Conservation (phyloP, 2,888 invertebrate genomes). For the Drosophila kokeensis region DNA sequence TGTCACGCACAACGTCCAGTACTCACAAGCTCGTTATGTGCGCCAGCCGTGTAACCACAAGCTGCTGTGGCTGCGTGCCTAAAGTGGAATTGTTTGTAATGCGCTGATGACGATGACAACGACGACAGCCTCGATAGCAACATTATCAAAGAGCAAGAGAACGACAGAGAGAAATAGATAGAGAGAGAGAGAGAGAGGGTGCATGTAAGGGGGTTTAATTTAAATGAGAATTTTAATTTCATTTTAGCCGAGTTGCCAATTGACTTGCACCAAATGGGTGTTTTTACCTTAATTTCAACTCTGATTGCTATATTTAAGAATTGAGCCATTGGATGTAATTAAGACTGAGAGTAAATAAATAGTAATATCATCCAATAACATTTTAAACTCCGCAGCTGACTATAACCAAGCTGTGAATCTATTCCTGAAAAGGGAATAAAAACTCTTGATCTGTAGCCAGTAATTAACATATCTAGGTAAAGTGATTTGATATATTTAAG, state of each 20-base stretch:
- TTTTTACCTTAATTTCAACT: background rate
- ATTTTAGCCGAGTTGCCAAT: conserved; percentile 26
- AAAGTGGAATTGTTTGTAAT: conserved; percentile 80
- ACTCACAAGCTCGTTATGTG: conserved; percentile 36
- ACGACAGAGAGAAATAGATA: background rate
- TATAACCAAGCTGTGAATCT: background rate
- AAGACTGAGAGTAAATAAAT: background rate
- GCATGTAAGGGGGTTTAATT: conserved; percentile 58
- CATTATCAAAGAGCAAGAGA: background rate
- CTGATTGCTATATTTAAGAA: background rate
- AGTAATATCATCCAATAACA: background rate
- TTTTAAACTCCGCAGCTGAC: background rate
- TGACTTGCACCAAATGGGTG: conserved; percentile 4
- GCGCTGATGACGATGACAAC: conserved; percentile 60
- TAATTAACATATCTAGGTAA: background rate
- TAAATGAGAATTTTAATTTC: conserved; percentile 66
- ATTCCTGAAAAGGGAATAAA: background rate
- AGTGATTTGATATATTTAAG: background rate
- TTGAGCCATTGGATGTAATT: background rate
- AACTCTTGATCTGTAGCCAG: background rate
- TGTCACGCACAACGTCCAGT: conserved; percentile 32
- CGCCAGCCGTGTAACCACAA: conserved; percentile 62
- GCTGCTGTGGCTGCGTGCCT: conserved; percentile 69
- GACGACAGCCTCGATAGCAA: conserved; percentile 23
- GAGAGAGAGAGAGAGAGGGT: background rate